Evolutionary conservation across 2,888 invertebrate species (phyloP).

Genomic region (Gastracanthus pulcherrimus): DNA sequence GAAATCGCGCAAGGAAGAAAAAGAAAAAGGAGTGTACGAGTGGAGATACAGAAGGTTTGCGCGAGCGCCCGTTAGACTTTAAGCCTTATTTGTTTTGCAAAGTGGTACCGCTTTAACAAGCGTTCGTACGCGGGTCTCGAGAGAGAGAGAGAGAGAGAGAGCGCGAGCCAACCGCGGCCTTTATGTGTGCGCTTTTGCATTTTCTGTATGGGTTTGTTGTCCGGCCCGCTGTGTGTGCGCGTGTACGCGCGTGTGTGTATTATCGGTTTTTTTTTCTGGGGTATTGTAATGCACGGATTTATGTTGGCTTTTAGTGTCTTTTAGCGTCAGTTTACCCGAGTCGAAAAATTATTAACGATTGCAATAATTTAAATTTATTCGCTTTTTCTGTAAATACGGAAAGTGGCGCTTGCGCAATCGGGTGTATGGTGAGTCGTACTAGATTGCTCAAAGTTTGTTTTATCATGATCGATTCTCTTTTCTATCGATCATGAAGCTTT

Average conservation of each 20-base stretch:
- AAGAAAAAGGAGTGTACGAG: background rate
- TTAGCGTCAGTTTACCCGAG: constrained; percentile 54
- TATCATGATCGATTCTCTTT: too few species aligned
- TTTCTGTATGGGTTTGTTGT: constrained; percentile 22
- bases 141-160: too few species aligned
- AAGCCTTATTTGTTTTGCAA: constrained; percentile 58
- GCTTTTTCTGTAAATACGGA: background rate
- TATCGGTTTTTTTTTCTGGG: constrained; percentile 22
- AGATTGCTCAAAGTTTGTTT: background rate
- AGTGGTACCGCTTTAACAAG: constrained; percentile 51
- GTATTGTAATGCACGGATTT: constrained; percentile 50
- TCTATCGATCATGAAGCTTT: too few species aligned
- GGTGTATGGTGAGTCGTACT: background rate
- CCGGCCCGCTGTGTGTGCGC: too few species aligned
- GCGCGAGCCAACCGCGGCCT: background rate
- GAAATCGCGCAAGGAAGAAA: constrained; percentile 36
- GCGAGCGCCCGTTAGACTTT: constrained; percentile 47
- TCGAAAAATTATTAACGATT: constrained; percentile 52
- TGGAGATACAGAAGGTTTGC: background rate
- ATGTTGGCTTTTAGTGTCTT: constrained; percentile 50
- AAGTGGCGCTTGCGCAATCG: background rate
- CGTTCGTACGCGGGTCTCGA: too few species aligned
- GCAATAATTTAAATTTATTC: constrained; percentile 55
- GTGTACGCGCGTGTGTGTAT: too few species aligned
- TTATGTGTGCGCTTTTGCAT: constrained; percentile 42